Evolutionary conservation across 2,888 invertebrate species (phyloP).

Genomic region (Lampropteryx suffumata): DNA sequence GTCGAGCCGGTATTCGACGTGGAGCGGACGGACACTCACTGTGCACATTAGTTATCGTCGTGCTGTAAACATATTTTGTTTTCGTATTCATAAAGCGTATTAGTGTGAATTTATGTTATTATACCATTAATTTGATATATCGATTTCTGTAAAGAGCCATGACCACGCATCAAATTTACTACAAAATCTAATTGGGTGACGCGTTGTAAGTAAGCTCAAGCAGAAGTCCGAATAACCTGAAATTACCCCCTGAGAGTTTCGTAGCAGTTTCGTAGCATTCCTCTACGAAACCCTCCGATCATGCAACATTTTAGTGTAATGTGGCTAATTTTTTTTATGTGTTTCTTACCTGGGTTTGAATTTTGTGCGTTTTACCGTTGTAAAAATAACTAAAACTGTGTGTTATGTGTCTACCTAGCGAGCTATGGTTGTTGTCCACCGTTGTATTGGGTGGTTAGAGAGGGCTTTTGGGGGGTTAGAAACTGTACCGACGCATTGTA

Average conservation of each 20-base stretch:
- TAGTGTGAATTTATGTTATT: conserved; percentile 79
- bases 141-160: conserved; percentile 74
- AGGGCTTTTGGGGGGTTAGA: conserved; percentile 55
- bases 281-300: conserved; percentile 75
- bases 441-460: conserved; percentile 53
- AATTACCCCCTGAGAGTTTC: conserved; percentile 63
- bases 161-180: conserved; percentile 48
- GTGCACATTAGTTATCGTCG: conserved; percentile 82
- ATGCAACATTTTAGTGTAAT: conserved; percentile 76
- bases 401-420: conserved; percentile 78
- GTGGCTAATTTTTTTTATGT: conserved; percentile 76
- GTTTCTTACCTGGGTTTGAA: conserved; percentile 78
- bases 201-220: conserved; percentile 55
- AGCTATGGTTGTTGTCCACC: conserved; percentile 73
- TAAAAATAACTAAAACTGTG: conserved; percentile 76
- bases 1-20: conserved; percentile 57
- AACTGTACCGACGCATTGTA: conserved; percentile 48
- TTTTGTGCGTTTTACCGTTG: conserved; percentile 80
- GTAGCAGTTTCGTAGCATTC: conserved; percentile 46
- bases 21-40: conserved; percentile 66
- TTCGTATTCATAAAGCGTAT: conserved; percentile 76
- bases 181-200: conserved; percentile 49
- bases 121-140: conserved; percentile 66
- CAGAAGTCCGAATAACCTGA: conserved; percentile 64
- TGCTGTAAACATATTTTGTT: conserved; percentile 78